Conservation (phyloP, 2,113 vertebrate genomes). For the Myiopsitta monachus region DNA sequence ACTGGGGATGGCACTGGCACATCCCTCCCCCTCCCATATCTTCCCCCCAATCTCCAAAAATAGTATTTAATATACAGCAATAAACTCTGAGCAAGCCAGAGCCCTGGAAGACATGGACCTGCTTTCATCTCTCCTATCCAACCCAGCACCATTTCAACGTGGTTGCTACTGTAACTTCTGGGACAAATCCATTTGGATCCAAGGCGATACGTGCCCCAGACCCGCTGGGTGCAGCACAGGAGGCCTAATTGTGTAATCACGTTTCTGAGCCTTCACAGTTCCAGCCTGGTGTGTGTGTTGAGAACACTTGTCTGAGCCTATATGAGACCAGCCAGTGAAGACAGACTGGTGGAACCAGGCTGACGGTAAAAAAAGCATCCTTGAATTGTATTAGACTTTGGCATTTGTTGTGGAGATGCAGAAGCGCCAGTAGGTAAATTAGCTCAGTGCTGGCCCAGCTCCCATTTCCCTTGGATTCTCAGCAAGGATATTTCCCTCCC, state of each 20-base stretch:
- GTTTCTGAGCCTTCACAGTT: neutral
- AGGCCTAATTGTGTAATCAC: rapidly evolving
- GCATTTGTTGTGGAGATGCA: slow-evolving; percentile 27
- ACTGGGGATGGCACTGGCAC: neutral
- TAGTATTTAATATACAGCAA: slow-evolving; percentile 56
- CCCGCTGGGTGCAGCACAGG: neutral
- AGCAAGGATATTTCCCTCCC: neutral
- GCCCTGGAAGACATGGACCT: slow-evolving; percentile 48
- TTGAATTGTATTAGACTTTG: slow-evolving; percentile 32
- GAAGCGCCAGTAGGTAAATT: slow-evolving; percentile 32
- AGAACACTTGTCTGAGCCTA: neutral
- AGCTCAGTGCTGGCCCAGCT: slow-evolving; percentile 1
- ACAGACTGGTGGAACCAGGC: slow-evolving; percentile 41
- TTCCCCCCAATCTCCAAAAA: slow-evolving; percentile 32
- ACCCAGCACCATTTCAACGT: neutral
- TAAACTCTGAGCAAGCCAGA: slow-evolving; percentile 63
- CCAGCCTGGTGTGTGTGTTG: neutral
- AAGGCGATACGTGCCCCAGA: neutral
- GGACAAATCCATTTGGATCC: neutral
- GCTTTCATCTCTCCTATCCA: neutral
- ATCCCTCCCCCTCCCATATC: slow-evolving; percentile 21
- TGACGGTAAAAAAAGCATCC: neutral
- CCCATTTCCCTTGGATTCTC: neutral
- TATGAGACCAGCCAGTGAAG: neutral
- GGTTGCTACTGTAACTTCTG: neutral